Evolutionary conservation across 2,113 vertebrate species (phyloP).

Genomic region (Apodemus speciosus): DNA sequence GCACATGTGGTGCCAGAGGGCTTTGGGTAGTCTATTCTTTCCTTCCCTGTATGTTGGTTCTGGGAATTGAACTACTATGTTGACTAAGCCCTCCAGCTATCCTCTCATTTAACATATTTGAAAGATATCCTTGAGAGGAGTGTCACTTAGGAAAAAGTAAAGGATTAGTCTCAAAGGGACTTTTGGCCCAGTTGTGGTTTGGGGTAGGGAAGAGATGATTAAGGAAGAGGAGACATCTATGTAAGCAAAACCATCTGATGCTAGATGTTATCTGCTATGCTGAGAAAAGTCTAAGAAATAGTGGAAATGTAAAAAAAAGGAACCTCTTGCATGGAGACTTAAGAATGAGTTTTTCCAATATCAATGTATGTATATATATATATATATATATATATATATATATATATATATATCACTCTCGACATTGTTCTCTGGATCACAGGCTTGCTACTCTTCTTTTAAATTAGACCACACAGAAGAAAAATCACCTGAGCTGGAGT

Average conservation of each 20-base stretch:
- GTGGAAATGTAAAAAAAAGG: neutral
- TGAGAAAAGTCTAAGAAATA: neutral
- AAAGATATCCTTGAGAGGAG: neutral
- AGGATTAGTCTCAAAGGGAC: neutral
- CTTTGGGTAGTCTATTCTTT: neutral
- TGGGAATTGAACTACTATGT: too few species aligned
- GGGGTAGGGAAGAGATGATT: neutral
- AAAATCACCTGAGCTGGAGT: conserved; percentile 6
- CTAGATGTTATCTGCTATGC: fast-evolving
- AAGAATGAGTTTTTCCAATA: neutral
- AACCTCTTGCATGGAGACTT: neutral
- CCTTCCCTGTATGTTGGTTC: neutral
- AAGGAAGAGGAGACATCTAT: neutral
- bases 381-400: neutral
- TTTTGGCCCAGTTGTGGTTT: neutral
- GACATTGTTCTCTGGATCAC: neutral
- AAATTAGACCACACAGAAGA: neutral
- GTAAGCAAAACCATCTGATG: neutral
- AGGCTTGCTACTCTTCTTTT: neutral
- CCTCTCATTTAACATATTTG: neutral
- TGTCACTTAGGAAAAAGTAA: neutral
- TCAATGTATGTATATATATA: too few species aligned
- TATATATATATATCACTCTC: neutral
- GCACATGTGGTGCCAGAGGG: neutral
- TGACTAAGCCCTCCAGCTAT: neutral